Base-by-base conservation (phyloP, 1,140 invertebrate genomes). In the Brachionus asplanchnoidis region DNA sequence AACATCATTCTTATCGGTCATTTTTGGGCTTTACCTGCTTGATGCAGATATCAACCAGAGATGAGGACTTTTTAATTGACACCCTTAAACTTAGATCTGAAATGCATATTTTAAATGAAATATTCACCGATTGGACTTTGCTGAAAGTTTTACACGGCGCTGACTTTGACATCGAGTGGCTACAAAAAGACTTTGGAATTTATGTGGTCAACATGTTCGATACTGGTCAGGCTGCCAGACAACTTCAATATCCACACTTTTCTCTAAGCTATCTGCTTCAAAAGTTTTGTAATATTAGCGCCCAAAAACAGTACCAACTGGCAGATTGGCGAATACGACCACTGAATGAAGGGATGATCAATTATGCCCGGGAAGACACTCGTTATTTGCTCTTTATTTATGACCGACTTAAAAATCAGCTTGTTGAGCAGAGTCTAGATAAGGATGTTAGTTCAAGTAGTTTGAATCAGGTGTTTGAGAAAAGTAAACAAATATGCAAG, bases 201-300 rank as follows among this genome's bases (percentile, higher is more conserved):
- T 99, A 99, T 88, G 89, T 99, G 17, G 96, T 99, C 0, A 97
- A 98, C 87, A 93, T 99, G 93, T 98, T 99, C 89, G 97, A 99
- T 88, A 99, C 97, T 0, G 92, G 95, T 88, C 93, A 94, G 87
- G 97, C 96, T 0, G 93, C 95, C 0, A 92, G 93, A 85, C 90
- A 93, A 0, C 90, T 99, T 0, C 86, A 86, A 14, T 91, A 94
- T 85, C 90, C 92, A 0, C 92, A 92, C 40, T 90, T 94, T 3
- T 95, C 95, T 20, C 91, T 99, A 28, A 92, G 94, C 0, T 93
- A 93, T 89, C 89, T 99, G 2, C 89, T 99, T 8, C 91, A 93
- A 85, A 90, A 92, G 53, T 97, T 95, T 88, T 96, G 95, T 88
- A 90, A 92, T 23, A 90, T 97, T 12, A 90, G 93, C 85, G 92